These are phyloP conservation scores for Tineola bisselliella DNA, from an alignment of 2,888 invertebrate species.

Conservation along the genomic window DNA sequence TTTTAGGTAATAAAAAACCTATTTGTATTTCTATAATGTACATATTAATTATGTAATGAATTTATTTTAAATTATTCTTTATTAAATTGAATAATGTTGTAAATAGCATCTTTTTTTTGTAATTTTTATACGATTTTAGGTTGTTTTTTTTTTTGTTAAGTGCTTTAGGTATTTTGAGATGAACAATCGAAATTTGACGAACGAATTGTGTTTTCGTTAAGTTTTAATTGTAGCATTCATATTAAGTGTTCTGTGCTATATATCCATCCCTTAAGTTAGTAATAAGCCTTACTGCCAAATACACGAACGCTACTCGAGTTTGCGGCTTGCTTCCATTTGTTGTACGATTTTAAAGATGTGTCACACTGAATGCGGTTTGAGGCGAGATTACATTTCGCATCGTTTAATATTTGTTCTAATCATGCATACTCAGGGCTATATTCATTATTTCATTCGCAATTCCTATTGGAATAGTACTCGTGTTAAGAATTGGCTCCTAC, in stretches of 20 bases:
- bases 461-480: too few species aligned
- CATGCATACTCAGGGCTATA: too few species aligned
- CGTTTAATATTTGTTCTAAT: too few species aligned
- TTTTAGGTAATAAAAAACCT: not conserved
- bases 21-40: not conserved
- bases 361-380: too few species aligned
- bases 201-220: not conserved
- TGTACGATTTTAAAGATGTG: too few species aligned
- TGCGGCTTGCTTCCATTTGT: too few species aligned
- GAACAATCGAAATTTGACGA: not conserved
- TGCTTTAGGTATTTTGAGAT: not conserved
- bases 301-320: too few species aligned
- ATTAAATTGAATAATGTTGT: not conserved
- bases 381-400: too few species aligned
- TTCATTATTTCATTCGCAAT: too few species aligned
- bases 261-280: conserved; percentile 32
- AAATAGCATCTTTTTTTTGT: not conserved
- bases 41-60: not conserved
- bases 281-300: too few species aligned
- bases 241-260: conserved; percentile 27
- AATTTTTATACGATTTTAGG: not conserved
- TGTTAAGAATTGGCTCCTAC: too few species aligned
- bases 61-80: not conserved
- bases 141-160: not conserved
- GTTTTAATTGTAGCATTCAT: not conserved